Base-by-base conservation (phyloP, 2,888 invertebrate species). In the Xestia rhomboidea region DNA sequence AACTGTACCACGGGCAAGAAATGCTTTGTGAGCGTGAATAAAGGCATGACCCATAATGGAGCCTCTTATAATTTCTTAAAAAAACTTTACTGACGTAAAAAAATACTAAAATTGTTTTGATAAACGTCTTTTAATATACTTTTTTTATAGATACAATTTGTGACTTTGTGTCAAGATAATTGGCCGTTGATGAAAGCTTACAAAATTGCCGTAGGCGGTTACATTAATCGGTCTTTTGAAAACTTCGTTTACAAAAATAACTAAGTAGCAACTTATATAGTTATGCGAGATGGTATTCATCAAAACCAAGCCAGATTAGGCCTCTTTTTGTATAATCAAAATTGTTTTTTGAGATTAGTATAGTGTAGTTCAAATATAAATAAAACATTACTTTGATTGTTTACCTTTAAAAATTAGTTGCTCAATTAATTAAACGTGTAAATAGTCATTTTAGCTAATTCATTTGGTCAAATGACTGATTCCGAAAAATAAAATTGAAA, bases 91-190 rank as follows among this genome's bases (percentile, higher is more conserved):
- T 27, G 44, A 46, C 13, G 30, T 38, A 46, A 44, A 73, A 34
- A 44, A 34, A 41, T 49, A 78, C 10, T 0, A 2, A 70, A 38
- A 62, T 34, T 15, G 54, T 64, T 79, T 44, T 34, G 18, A 15
- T 10, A 10, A 21, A 34, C 38, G 13, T 70, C 4, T 34, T 51
- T 27, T 38, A 21, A 27, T 54, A 54, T 38, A n/a, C 27, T 46
- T 51, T 64, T 27, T 38, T n/a, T 44, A 7, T 4, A 21, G 15
- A 38, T 41, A 80, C 54, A 72, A 71, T 57, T 71, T 64, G 27
- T 24, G 30, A 18, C 21, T 57, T 71, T 64, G 27, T 24, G 30
- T 24, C 21, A 54, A 57, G 15, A 68, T 71, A 77, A 70, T 77
- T 79, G 30, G 27, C 11, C 21, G 10, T 10, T 44, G 18, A 38